phyloP scores from a whole-genome alignment of 2,888 invertebrate genomes.

The Alcis repandata region DNA sequence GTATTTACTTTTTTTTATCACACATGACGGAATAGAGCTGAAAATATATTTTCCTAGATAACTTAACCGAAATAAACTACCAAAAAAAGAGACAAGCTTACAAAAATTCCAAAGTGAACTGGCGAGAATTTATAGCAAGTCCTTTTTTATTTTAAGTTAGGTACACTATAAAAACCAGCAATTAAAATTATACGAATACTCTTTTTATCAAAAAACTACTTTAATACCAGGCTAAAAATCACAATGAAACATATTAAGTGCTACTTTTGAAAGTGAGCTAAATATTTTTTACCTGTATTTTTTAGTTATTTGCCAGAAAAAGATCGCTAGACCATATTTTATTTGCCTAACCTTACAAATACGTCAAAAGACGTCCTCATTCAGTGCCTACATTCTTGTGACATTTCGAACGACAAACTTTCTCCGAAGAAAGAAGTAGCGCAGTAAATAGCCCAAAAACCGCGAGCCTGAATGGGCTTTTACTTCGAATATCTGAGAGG shows the following conservation, averaged over 20 bases:
- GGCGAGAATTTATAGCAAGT: no score
- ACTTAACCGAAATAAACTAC: no score
- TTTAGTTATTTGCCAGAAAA: background rate
- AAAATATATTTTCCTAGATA: no score
- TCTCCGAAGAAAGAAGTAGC: slow-evolving; percentile 33
- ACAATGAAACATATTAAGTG: background rate
- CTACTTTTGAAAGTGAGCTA: background rate
- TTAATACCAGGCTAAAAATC: background rate
- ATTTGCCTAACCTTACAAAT: slow-evolving; percentile 5
- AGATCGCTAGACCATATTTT: background rate
- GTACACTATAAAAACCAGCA: no score
- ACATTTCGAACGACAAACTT: slow-evolving; percentile 35
- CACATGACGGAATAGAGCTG: no score
- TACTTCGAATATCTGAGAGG: slow-evolving; percentile 51
- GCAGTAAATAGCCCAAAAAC: slow-evolving; percentile 44
- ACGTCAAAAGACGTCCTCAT: slow-evolving; percentile 8
- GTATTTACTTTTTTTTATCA: no score
- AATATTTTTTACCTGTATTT: background rate
- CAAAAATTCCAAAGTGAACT: no score
- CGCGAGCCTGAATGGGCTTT: slow-evolving; percentile 46
- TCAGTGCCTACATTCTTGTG: slow-evolving; percentile 10
- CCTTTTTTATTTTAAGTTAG: no score
- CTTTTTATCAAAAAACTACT: background rate
- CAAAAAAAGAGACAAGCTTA: no score
- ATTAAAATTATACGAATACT: no score